A percentile compares a stretch with the other conserved stretches of the same genome.
phyloP scores from a whole-genome alignment of 1,140 invertebrate species.

The Drosophila paulistorum region DNA sequence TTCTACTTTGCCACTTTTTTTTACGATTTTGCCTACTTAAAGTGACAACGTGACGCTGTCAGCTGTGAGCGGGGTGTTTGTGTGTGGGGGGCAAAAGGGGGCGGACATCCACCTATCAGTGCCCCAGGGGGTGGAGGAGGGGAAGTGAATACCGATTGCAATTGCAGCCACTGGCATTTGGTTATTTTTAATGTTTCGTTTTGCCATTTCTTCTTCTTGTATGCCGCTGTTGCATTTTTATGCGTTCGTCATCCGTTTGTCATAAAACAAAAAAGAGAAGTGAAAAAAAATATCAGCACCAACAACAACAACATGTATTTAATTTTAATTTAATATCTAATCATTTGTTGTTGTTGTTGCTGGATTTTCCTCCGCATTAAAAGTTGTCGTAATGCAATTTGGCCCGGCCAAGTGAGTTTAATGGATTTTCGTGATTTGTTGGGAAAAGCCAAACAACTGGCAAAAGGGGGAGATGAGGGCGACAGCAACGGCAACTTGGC shows the following conservation, averaged over 20 bases:
- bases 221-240: constrained; percentile 72
- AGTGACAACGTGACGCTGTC: constrained; percentile 73
- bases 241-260: constrained; percentile 81
- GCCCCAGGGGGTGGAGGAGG: neutral
- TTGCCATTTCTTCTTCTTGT: constrained; percentile 61
- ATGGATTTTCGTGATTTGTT: constrained; percentile 67
- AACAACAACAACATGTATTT: constrained; percentile 51
- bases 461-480: neutral
- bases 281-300: constrained; percentile 22
- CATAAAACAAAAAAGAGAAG: constrained; percentile 58
- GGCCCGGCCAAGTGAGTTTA: constrained; percentile 44
- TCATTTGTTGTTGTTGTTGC: constrained; percentile 59
- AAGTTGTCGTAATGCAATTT: constrained; percentile 56
- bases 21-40: constrained; percentile 78
- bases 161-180: constrained; percentile 68
- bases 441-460: neutral
- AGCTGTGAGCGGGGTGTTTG: neutral
- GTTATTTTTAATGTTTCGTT: constrained; percentile 71
- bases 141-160: constrained; percentile 25
- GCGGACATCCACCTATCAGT: neutral
- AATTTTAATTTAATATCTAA: constrained; percentile 81
- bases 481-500: neutral
- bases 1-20: constrained; percentile 38
- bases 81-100: neutral
- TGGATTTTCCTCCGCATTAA: constrained; percentile 61